These are phyloP conservation scores for Tethya wilhelma DNA, from an alignment of 37 sponge, comb jelly and placozoan genomes.

Conservation along the genomic window DNA sequence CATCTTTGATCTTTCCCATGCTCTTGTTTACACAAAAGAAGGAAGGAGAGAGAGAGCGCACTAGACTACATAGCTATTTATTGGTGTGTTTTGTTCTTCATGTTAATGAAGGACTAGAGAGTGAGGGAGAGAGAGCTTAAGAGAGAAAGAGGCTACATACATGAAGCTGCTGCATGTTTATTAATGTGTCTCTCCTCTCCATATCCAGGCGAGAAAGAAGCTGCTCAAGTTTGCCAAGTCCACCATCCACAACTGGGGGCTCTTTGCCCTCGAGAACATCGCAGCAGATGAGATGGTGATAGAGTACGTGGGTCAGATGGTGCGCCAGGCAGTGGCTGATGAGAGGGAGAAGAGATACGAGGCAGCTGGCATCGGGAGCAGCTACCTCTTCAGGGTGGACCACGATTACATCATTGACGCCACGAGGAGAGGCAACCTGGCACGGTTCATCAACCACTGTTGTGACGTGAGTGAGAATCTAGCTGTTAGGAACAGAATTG, in stretches of 20 bases:
- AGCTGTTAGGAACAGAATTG: not conserved
- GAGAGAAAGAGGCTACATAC: too few species aligned
- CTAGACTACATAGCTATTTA: not conserved
- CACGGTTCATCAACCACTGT: conserved; percentile 98
- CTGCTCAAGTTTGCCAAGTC: conserved; percentile 94
- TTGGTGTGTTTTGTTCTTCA: conserved; percentile 1
- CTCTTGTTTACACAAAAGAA: too few species aligned
- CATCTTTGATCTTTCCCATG: too few species aligned
- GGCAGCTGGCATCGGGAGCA: conserved; percentile 97
- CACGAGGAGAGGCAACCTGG: conserved; percentile 89
- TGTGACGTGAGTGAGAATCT: conserved; percentile 85
- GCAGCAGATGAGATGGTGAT: conserved; percentile 99
- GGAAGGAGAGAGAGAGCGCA: too few species aligned
- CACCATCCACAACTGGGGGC: conserved; percentile 98
- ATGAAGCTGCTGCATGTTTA: too few species aligned
- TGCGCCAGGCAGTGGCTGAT: conserved; percentile 90
- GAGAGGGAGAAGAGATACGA: conserved; percentile 92
- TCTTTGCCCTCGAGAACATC: conserved; percentile 96
- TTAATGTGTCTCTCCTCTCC: not conserved
- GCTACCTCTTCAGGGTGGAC: conserved; percentile 97
- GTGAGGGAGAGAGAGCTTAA: too few species aligned
- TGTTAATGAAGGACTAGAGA: too few species aligned
- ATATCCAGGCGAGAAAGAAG: conserved; percentile 89
- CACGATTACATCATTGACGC: conserved; percentile 96
- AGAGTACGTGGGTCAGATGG: conserved; percentile 96